Evolutionary conservation across 2,113 vertebrate genomes (phyloP).

Genomic region (Anolis sagrei): DNA sequence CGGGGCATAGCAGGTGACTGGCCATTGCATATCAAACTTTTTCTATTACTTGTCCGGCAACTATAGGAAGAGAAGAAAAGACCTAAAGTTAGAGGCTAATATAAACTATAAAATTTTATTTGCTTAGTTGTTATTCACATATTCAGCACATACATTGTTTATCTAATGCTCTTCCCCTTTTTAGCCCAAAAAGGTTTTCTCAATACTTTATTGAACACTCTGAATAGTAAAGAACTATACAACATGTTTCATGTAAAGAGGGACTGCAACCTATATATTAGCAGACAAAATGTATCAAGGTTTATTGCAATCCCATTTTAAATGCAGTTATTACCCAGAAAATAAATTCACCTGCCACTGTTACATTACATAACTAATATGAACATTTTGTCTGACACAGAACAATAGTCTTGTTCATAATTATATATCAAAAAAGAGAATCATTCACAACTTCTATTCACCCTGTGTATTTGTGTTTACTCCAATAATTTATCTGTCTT

Average conservation of each 20-base stretch:
- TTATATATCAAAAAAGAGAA: constrained; percentile 41
- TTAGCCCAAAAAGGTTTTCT: not conserved
- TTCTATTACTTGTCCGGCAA: constrained; percentile 96
- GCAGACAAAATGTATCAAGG: constrained; percentile 28
- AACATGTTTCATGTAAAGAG: constrained; percentile 8
- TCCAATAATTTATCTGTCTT: constrained; percentile 69
- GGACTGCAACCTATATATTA: constrained; percentile 17
- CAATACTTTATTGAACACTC: constrained; percentile 25
- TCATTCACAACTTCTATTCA: constrained; percentile 40
- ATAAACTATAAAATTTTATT: not conserved
- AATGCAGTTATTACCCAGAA: not conserved
- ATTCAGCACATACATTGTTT: not conserved
- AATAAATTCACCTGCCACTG: constrained; percentile 13
- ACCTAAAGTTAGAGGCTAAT: constrained; percentile 39
- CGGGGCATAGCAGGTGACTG: constrained; percentile 91
- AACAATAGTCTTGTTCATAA: not conserved
- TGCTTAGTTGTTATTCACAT: constrained; percentile 1
- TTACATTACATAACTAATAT: not conserved
- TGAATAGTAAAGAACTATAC: not conserved
- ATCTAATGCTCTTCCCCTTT: not conserved
- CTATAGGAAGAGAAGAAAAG: constrained; percentile 74
- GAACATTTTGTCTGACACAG: constrained; percentile 13
- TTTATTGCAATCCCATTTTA: constrained; percentile 34
- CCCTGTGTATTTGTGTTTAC: constrained; percentile 51
- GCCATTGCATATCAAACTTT: constrained; percentile 93